Base-by-base conservation (phyloP, 2,797 vertebrate genomes). In the Notolabrus celidotus region DNA sequence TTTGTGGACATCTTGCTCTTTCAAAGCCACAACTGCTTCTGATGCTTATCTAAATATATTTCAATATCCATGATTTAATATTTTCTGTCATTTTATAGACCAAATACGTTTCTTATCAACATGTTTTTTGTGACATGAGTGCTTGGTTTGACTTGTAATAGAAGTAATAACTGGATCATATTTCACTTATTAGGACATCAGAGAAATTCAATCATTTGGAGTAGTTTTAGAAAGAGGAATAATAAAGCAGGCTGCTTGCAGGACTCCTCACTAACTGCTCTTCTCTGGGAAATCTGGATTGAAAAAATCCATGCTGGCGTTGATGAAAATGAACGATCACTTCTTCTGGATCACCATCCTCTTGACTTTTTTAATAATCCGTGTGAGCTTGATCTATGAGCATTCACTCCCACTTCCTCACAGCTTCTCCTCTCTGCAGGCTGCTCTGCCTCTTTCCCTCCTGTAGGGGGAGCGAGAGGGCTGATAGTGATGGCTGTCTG, bases 381-480 rank as follows among this genome's bases (percentile, higher is more conserved):
- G 38, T 14, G 16, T 27, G 49, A 55, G 43, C 15, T 19, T 31
- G 11, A 67, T 69, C 42, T 38, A 38, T 41, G 16, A 22, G 12
- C 8, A 2, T 57, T 33, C 11, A n/a, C 3, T 59, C 49, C 4
- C 38, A 43, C 7, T 10, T 43, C 6, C 36, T 29, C 25, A 25
- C 27, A 23, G 11, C 46, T 68, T 16, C 55, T 10, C 36, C 16
- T 42, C 60, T 36, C 11, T 10, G 27, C 59, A 63, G 49, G 54
- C 56, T 88, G 88, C 74, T 45, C 36, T 80, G 47, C 62, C 45
- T 49, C 6, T 11, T 16, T 76, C 27, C 36, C n/a, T 50, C 88
- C 92, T 90, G 77, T 52, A 92, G 93, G 90, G 90, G 93, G 94
- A 86, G 91, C 2, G 15, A 90, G 80, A 90, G 86, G 29, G 80